Evolutionary conservation across 2,113 vertebrate genomes (phyloP).

Genomic region (Lycaon pictus): DNA sequence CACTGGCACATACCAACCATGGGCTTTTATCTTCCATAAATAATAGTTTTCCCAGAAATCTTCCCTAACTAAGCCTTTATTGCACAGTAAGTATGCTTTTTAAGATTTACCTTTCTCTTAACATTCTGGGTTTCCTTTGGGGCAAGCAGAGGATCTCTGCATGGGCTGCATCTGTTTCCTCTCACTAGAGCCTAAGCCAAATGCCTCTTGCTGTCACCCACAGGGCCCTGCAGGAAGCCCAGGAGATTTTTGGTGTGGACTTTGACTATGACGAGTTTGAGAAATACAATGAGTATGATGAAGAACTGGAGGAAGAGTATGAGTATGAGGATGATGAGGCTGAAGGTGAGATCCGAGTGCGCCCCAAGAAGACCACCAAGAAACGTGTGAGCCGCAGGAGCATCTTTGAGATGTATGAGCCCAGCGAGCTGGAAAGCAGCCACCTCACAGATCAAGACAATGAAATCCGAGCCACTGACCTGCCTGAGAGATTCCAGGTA

Average conservation of each 20-base stretch:
- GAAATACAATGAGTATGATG: conserved; percentile 91
- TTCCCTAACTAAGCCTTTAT: neutral
- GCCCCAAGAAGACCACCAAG: conserved; percentile 97
- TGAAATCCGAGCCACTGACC: conserved; percentile 97
- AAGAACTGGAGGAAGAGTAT: conserved; percentile 95
- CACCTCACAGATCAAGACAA: conserved; percentile 99
- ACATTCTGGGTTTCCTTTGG: neutral
- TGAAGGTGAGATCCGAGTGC: conserved; percentile 94
- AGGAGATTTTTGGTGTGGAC: conserved; percentile 99
- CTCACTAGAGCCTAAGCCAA: neutral
- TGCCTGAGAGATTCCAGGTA: conserved; percentile 99
- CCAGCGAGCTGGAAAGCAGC: conserved; percentile 98
- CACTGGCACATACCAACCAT: neutral
- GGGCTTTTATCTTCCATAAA: neutral
- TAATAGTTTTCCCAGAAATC: neutral
- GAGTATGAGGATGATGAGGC: conserved; percentile 98
- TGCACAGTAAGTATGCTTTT: neutral
- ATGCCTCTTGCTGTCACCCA: conserved; percentile 39
- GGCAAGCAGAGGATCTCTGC: neutral
- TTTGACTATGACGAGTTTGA: conserved; percentile 99
- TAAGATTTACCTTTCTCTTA: neutral
- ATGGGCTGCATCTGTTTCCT: neutral
- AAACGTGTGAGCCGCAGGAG: conserved; percentile 96
- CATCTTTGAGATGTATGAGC: conserved; percentile 99
- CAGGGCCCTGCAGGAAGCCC: conserved; percentile 98